These are phyloP conservation scores for Syngnathus floridae DNA, from an alignment of 2,113 vertebrate species.

Conservation along the genomic window DNA sequence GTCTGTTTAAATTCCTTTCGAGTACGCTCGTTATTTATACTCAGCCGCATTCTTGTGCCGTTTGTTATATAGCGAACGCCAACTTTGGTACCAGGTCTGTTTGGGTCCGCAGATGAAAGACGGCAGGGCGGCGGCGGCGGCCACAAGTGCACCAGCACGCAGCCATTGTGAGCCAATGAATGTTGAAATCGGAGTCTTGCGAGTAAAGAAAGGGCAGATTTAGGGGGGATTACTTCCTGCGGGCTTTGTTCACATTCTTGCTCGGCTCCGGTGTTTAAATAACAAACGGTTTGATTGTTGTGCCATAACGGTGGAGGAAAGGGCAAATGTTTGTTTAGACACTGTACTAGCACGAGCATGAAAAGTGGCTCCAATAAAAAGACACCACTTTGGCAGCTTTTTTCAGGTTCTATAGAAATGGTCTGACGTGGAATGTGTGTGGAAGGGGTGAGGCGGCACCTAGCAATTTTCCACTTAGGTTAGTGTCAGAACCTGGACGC, in stretches of 20 bases:
- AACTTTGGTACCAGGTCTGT: background rate
- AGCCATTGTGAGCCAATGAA: slow-evolving; percentile 2
- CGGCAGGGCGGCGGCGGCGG: background rate
- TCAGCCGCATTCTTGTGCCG: background rate
- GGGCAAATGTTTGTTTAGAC: slow-evolving; percentile 6
- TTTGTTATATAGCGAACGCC: background rate
- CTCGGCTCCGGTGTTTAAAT: slow-evolving; percentile 3
- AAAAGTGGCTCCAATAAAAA: background rate
- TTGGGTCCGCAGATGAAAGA: slow-evolving; percentile 3
- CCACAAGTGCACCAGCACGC: background rate
- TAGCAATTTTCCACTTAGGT: slow-evolving; percentile 1
- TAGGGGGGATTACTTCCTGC: slow-evolving; percentile 11
- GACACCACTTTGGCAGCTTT: background rate
- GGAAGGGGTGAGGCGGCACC: background rate
- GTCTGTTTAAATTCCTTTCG: slow-evolving; percentile 3
- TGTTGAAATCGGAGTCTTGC: slow-evolving; percentile 4
- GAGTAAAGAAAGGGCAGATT: slow-evolving; percentile 4
- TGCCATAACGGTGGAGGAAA: background rate
- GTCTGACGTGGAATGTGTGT: background rate
- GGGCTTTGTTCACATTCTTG: slow-evolving; percentile 12
- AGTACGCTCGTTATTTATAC: background rate
- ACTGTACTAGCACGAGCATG: background rate
- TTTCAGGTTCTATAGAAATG: background rate
- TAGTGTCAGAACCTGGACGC: background rate
- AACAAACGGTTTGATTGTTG: slow-evolving; percentile 9